Evolutionary conservation across 2,888 invertebrate species (phyloP).

Genomic region (Stegana nigrithorax): DNA sequence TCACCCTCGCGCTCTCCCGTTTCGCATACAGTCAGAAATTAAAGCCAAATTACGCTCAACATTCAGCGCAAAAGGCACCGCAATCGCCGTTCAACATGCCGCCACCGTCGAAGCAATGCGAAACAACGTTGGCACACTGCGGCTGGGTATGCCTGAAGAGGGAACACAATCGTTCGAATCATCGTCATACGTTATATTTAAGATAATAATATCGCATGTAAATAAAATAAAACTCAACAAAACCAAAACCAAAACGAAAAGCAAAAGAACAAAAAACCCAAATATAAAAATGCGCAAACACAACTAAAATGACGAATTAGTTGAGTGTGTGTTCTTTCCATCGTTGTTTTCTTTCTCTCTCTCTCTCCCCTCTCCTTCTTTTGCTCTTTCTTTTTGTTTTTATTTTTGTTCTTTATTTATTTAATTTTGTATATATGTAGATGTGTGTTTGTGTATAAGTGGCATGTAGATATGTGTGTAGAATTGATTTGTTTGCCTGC

Average conservation of each 20-base stretch:
- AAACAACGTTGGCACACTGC: not conserved
- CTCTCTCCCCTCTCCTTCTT: not conserved
- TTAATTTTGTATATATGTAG: too few species aligned
- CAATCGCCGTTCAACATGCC: not conserved
- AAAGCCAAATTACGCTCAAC: not conserved
- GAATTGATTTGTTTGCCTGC: not conserved
- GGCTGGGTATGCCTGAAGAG: too few species aligned
- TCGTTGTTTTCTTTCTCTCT: not conserved
- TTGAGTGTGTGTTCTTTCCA: not conserved
- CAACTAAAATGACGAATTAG: constrained; percentile 6
- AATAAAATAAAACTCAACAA: constrained; percentile 8
- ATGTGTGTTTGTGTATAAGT: too few species aligned
- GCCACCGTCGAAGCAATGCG: not conserved
- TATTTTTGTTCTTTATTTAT: not conserved
- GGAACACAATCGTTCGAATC: too few species aligned
- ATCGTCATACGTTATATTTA: not conserved
- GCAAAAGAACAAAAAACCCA: not conserved
- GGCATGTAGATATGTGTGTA: too few species aligned
- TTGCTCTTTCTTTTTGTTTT: not conserved
- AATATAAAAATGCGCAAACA: constrained; percentile 10
- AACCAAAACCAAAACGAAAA: not conserved
- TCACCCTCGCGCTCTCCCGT: not conserved
- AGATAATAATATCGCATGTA: constrained; percentile 15
- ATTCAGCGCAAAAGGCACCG: not conserved
- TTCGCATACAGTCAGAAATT: not conserved